phyloP scores from a whole-genome alignment of 1,140 invertebrate genomes.

The Frieseomelitta varia region DNA sequence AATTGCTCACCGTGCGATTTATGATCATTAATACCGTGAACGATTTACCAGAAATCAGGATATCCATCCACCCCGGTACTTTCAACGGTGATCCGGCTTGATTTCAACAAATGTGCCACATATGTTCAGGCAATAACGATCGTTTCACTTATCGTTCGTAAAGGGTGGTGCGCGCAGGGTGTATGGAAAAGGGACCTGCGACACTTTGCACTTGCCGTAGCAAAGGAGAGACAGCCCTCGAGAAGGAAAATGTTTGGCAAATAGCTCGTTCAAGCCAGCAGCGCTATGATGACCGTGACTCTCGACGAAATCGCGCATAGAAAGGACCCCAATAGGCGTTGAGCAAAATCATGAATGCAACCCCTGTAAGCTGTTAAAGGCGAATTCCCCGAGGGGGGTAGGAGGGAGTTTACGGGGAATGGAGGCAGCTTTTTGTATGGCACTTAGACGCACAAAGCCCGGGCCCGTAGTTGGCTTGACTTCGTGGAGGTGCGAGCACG shows the following conservation, averaged over 20 bases:
- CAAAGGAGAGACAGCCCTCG: slow-evolving; percentile 50
- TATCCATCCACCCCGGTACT: slow-evolving; percentile 19
- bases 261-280: slow-evolving; percentile 64
- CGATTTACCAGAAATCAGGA: slow-evolving; percentile 54
- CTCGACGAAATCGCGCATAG: slow-evolving; percentile 57
- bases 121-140: slow-evolving; percentile 61
- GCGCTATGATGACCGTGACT: slow-evolving; percentile 58
- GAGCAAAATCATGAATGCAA: slow-evolving; percentile 69
- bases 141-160: slow-evolving; percentile 9
- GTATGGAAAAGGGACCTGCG: slow-evolving; percentile 21
- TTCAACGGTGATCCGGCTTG: background rate
- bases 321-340: slow-evolving; percentile 55
- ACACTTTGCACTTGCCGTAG: slow-evolving; percentile 54
- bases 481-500: slow-evolving; percentile 55
- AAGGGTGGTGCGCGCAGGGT: background rate
- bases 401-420: background rate
- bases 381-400: slow-evolving; percentile 29
- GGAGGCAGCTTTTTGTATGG: slow-evolving; percentile 68
- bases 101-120: slow-evolving; percentile 52
- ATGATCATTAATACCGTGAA: slow-evolving; percentile 28
- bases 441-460: slow-evolving; percentile 71
- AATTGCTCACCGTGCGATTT: slow-evolving; percentile 37
- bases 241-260: slow-evolving; percentile 68
- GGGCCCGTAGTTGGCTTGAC: slow-evolving; percentile 69
- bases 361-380: slow-evolving; percentile 72